These are phyloP conservation scores for Protophormia terraenovae DNA, from an alignment of 2,888 invertebrate genomes.

Conservation along the genomic window DNA sequence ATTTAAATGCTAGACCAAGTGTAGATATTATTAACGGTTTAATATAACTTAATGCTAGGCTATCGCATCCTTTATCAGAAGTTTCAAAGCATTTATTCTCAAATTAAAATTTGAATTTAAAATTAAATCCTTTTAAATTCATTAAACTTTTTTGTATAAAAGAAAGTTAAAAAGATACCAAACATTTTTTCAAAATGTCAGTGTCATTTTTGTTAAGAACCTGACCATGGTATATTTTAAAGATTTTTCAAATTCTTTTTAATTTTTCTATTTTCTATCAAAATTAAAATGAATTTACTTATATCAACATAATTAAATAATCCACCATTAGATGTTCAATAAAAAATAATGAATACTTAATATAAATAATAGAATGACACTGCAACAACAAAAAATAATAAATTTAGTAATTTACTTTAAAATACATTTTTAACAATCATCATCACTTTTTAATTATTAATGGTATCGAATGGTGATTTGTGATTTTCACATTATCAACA, in stretches of 20 bases:
- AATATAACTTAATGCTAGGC: no score
- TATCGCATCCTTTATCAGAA: no score
- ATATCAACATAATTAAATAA: conserved; percentile 52
- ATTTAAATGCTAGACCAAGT: no score
- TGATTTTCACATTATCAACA: conserved; percentile 70
- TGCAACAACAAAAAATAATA: background rate
- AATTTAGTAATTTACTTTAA: conserved; percentile 45
- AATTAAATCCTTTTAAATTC: no score
- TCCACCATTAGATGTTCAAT: conserved; percentile 35
- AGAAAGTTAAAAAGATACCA: no score
- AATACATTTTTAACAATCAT: conserved; percentile 53
- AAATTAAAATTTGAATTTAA: no score
- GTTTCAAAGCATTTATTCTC: no score
- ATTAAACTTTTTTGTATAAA: no score
- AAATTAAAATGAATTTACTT: conserved; percentile 29
- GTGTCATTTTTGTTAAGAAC: no score
- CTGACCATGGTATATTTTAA: no score
- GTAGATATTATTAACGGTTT: no score
- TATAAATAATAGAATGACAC: conserved; percentile 19
- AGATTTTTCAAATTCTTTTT: background rate
- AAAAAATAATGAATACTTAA: conserved; percentile 47
- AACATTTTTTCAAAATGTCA: no score
- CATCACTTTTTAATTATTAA: conserved; percentile 66
- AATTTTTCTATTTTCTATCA: background rate
- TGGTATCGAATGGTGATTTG: conserved; percentile 62